These are phyloP conservation scores for Anguilla rostrata DNA, from an alignment of 2,113 vertebrate species.

Conservation along the genomic window DNA sequence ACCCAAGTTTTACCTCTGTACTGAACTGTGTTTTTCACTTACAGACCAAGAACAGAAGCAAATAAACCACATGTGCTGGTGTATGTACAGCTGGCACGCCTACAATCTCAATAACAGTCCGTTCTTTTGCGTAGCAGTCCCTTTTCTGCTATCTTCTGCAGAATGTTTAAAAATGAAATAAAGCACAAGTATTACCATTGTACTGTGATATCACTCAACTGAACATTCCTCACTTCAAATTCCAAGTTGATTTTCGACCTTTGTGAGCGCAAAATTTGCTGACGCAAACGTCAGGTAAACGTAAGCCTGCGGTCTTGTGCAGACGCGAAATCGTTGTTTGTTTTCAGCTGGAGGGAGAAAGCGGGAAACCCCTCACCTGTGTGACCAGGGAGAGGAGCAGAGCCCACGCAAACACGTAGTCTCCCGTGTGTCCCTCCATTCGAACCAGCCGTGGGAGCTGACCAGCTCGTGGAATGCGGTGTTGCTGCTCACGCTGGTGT, in stretches of 20 bases:
- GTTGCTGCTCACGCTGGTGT: slow-evolving; percentile 46
- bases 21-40: too few species aligned
- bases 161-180: neutral
- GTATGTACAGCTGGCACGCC: too few species aligned
- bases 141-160: neutral
- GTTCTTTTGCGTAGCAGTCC: too few species aligned
- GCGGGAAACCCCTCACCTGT: slow-evolving; percentile 60
- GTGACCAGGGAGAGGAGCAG: slow-evolving; percentile 60
- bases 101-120: too few species aligned
- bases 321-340: neutral
- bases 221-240: neutral
- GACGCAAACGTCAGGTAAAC: neutral
- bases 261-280: neutral
- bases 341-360: too few species aligned
- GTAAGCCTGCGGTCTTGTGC: neutral
- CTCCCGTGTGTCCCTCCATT: slow-evolving; percentile 54
- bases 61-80: too few species aligned
- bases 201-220: neutral
- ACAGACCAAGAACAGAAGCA: too few species aligned
- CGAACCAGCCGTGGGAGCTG: slow-evolving; percentile 26
- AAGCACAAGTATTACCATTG: neutral
- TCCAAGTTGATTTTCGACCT: neutral
- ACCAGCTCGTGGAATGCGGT: neutral
- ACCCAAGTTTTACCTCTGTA: too few species aligned
- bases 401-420: slow-evolving; percentile 42